Evolutionary conservation across 1,140 invertebrate species (phyloP).

Genomic region (Pogonognathellus flavescens): DNA sequence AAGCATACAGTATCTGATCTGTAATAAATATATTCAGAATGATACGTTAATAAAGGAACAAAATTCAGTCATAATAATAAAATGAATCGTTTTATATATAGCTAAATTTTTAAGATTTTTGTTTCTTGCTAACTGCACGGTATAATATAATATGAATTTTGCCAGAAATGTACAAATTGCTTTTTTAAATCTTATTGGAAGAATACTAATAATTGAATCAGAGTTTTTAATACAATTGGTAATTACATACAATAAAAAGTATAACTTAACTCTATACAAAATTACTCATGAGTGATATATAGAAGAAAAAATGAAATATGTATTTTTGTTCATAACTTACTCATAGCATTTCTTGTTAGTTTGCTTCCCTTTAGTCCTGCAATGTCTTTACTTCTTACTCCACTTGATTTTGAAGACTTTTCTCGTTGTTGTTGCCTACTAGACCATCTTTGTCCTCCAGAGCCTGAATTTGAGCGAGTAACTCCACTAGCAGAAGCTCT

Average conservation of each 20-base stretch:
- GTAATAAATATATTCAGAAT: neutral
- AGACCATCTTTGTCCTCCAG: conserved; percentile 60
- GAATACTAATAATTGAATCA: no score
- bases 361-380: conserved; percentile 61
- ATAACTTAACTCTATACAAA: neutral
- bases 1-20: conserved; percentile 66
- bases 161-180: no score
- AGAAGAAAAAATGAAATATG: no score
- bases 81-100: no score
- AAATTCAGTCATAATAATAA: no score
- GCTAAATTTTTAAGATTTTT: no score
- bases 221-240: no score
- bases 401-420: conserved; percentile 53
- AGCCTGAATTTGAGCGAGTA: conserved; percentile 63
- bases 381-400: conserved; percentile 61
- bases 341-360: conserved; percentile 65
- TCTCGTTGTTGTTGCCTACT: conserved; percentile 57
- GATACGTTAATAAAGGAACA: neutral
- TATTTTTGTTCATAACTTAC: conserved; percentile 51
- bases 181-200: no score
- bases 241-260: neutral
- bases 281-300: no score
- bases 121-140: no score
- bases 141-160: no score
- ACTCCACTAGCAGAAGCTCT: conserved; percentile 43